Conservation (phyloP, 2,888 invertebrate genomes). For the Periphyllus acericola region DNA sequence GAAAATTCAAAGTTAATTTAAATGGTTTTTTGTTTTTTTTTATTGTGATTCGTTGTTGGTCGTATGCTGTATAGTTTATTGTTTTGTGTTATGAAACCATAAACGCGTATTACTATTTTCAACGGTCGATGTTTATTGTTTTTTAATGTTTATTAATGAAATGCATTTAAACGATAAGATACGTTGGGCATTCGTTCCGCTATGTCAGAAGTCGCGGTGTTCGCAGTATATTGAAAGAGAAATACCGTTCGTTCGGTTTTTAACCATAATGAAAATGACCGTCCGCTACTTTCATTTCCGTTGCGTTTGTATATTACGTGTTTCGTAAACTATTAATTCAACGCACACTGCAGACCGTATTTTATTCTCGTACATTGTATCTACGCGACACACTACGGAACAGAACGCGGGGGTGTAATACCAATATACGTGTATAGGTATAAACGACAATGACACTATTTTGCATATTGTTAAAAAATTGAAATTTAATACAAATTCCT, state of each 20-base stretch:
- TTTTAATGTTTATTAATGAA: not conserved
- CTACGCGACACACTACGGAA: not conserved
- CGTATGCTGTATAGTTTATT: not conserved
- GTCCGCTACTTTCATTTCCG: not conserved
- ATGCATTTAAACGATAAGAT: not conserved
- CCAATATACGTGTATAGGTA: not conserved
- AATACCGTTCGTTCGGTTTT: not conserved
- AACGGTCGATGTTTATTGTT: not conserved
- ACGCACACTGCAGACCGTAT: not conserved
- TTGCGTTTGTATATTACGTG: not conserved
- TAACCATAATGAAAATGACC: not conserved
- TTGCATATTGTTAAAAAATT: not conserved
- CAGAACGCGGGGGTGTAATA: not conserved
- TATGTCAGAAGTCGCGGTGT: not conserved
- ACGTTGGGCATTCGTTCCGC: not conserved
- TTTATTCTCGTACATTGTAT: not conserved
- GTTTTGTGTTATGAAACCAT: not conserved
- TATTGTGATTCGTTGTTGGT: not conserved
- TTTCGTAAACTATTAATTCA: not conserved
- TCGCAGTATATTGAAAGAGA: not conserved
- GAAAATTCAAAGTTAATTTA: not conserved
- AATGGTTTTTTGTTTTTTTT: not conserved
- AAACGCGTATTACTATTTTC: not conserved
- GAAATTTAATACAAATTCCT: not conserved
- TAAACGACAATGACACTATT: not conserved